A percentile compares a stretch with the other conserved stretches of the same genome.
These are phyloP conservation scores for Peribatodes rhomboidaria DNA, from an alignment of 2,888 invertebrate genomes.

Conservation along the genomic window DNA sequence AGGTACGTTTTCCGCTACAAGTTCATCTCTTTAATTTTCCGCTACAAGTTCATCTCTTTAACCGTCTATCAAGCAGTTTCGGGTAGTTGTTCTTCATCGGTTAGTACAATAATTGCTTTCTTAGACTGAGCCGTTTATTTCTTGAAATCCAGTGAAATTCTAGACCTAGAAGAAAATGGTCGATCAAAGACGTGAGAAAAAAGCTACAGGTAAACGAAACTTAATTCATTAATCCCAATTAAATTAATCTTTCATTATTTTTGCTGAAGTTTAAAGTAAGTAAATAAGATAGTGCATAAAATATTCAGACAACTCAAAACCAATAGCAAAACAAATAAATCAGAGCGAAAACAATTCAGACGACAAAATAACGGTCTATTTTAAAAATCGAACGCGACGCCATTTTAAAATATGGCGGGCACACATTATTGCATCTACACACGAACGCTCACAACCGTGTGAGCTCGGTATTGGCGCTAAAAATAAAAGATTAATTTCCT, in stretches of 20 bases:
- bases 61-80: conserved; percentile 43
- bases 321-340: conserved; percentile 45
- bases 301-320: background rate
- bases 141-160: conserved; percentile 21
- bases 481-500: conserved; percentile 83
- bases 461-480: conserved; percentile 65
- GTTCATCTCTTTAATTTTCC: background rate
- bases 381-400: conserved; percentile 70
- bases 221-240: conserved; percentile 11
- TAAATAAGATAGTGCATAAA: background rate
- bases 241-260: background rate
- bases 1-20: background rate
- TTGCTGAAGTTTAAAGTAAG: background rate
- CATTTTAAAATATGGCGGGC: conserved; percentile 75
- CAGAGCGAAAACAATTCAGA: conserved; percentile 51
- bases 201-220: conserved; percentile 32
- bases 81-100: conserved; percentile 54
- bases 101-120: conserved; percentile 58
- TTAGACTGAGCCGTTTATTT: conserved; percentile 45
- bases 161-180: conserved; percentile 25
- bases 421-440: conserved; percentile 70
- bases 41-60: conserved; percentile 39
- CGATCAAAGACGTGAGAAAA: conserved; percentile 23
- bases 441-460: conserved; percentile 62
- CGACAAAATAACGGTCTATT: conserved; percentile 58